Evolutionary conservation across 2,888 invertebrate genomes (phyloP), one percentile per base, ranked within the genome.

Genomic region (Thereva nobilitata): DNA sequence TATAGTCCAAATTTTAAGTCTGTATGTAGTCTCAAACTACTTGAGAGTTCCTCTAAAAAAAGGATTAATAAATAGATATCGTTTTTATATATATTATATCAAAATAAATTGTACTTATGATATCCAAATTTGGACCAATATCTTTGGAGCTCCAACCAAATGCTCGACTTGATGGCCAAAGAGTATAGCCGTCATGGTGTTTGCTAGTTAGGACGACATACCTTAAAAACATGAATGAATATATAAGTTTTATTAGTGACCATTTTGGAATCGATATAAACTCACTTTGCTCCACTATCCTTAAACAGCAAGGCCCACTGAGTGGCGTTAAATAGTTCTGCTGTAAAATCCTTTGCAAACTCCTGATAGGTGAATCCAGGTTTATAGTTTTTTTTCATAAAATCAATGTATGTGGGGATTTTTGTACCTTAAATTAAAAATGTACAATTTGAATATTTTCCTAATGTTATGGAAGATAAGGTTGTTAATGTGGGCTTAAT

Each of bases 331-430:
- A 90, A 97, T 75, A 96, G 90, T 79, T 95, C 94, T 0, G 95
- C 93, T 1, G 89, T 94, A 74, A 97, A 97, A 76, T 91, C 87
- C 34, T 85, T 85, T 0, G 90, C 97, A 81, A 97, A 97, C 67
- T 97, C 93, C 76, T 95, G 94, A 80, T 98, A 98, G 0, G 91
- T 88, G 75, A 93, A 95, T 56, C 85, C 86, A 3, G 93, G 93
- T 64, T 88, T 89, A 79, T 92, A 97, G 75, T 93, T 93, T 42
- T 87, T 82, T 38, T 86, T 79, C 92, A 97, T 94, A 77, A 90
- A 97, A 0, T 86, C 76, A 2, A 79, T 76, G 72, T 86, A 84
- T 34, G 81, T 77, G 4, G 3, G 2, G 10, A 42, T 12, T 12
- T 56, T 41, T 56, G 37, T 37, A 23, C 35, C 42, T 23, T 23